phyloP scores from a whole-genome alignment of 2,797 vertebrate genomes.

The Cuniculus paca region DNA sequence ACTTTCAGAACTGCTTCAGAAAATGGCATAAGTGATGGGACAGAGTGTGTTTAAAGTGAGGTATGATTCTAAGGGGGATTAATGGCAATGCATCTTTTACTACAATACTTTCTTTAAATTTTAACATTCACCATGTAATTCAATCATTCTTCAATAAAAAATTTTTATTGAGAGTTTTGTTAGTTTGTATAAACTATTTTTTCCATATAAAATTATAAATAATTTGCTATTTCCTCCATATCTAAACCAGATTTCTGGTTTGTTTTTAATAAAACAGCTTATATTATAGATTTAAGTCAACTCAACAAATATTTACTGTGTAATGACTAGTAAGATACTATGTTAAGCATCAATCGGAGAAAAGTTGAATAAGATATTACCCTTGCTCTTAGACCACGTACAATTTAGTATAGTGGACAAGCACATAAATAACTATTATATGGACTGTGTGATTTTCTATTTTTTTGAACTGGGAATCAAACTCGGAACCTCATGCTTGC shows the following conservation, averaged over 20 bases:
- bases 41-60: background rate
- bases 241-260: conserved; percentile 50
- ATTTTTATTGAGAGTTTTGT: background rate
- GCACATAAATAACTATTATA: background rate
- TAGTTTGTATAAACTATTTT: background rate
- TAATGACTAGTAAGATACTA: conserved; percentile 14
- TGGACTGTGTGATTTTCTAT: background rate
- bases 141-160: background rate
- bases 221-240: background rate
- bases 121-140: background rate
- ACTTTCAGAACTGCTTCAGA: background rate
- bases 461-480: too few relatives aligned
- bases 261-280: background rate
- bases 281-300: conserved; percentile 10
- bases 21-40: background rate
- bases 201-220: too few relatives aligned
- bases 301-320: background rate
- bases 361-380: conserved; percentile 4
- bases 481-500: too few relatives aligned
- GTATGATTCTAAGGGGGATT: background rate
- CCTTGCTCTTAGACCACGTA: conserved; percentile 16
- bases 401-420: background rate
- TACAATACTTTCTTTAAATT: background rate
- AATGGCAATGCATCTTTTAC: background rate
- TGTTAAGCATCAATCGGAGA: background rate